A percentile compares a stretch with the other conserved stretches of the same genome.
Evolutionary conservation across 2,113 vertebrate species (phyloP).

Genomic region (Lophura nycthemera): DNA sequence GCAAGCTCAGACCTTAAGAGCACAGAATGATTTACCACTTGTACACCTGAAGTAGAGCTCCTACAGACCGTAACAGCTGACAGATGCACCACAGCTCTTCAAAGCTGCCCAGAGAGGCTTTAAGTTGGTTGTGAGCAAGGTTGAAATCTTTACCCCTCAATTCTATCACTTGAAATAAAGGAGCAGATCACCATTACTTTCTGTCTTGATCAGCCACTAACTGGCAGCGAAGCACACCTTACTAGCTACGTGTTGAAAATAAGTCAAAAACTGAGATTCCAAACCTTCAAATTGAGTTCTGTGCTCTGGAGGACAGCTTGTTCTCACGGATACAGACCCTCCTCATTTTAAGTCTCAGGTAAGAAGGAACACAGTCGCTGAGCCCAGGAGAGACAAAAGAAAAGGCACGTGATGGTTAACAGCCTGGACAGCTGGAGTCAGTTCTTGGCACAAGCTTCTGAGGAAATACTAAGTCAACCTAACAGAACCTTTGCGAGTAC

Average conservation of each 20-base stretch:
- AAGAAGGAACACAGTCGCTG: background rate
- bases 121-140: background rate
- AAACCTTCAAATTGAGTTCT: background rate
- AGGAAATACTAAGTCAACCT: background rate
- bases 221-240: background rate
- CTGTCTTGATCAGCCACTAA: background rate
- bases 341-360: background rate
- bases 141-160: background rate
- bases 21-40: background rate
- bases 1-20: background rate
- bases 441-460: background rate
- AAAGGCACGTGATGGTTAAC: fast-evolving
- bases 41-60: background rate
- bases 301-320: background rate
- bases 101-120: background rate
- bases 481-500: background rate
- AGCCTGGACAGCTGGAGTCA: fast-evolving
- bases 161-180: background rate
- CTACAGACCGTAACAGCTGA: background rate
- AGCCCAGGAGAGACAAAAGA: background rate
- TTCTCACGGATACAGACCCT: background rate
- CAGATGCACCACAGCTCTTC: background rate
- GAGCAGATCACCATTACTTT: background rate
- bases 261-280: background rate
- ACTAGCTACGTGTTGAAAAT: background rate